Evolutionary conservation across 2,797 vertebrate genomes (phyloP).

Genomic region (Apodemus agrarius): DNA sequence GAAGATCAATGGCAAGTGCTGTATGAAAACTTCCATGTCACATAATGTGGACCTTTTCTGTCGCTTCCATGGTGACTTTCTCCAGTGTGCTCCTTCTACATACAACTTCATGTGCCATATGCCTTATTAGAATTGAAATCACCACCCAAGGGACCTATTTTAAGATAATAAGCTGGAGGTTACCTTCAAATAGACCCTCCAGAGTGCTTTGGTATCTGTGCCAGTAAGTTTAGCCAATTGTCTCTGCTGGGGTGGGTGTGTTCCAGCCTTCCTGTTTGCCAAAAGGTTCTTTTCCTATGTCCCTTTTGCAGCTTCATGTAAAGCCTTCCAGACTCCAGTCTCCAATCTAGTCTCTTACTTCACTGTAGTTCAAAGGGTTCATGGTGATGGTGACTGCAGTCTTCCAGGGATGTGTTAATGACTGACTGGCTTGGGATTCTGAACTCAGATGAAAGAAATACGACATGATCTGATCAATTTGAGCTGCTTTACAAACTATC

Average conservation of each 20-base stretch:
- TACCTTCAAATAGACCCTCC: background rate
- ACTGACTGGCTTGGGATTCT: background rate
- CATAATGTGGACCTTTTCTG: background rate
- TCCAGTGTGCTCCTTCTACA: background rate
- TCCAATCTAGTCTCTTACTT: background rate
- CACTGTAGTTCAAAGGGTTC: background rate
- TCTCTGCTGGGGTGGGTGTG: background rate
- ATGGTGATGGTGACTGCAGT: background rate
- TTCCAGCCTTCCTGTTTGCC: background rate
- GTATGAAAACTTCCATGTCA: background rate
- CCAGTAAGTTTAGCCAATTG: background rate
- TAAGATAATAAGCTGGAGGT: background rate
- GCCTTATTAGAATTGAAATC: background rate
- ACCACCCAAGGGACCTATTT: background rate
- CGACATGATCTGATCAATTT: background rate
- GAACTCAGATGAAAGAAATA: conserved; percentile 1
- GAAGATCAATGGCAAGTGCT: background rate
- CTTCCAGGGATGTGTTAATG: background rate
- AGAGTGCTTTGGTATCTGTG: background rate
- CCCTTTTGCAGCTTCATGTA: background rate
- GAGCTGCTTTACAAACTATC: background rate
- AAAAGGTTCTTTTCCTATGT: background rate
- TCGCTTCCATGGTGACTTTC: background rate
- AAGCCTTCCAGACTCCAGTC: background rate
- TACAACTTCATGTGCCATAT: background rate